phyloP scores from a whole-genome alignment of 2,888 invertebrate species.

The Phorcus lineatus region DNA sequence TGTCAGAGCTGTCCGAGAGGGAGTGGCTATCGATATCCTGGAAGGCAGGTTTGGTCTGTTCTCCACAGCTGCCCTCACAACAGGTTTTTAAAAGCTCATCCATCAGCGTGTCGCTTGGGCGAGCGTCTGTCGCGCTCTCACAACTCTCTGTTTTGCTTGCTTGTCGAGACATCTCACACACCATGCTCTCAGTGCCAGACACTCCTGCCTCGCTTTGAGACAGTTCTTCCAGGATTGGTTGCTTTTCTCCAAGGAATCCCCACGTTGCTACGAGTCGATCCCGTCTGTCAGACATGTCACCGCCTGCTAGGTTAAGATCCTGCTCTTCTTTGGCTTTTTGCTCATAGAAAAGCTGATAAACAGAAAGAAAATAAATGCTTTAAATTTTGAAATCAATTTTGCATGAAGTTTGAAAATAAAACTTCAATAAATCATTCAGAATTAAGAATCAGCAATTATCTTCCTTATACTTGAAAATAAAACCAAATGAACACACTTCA shows the following conservation, averaged over 20 bases:
- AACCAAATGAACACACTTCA: too few species aligned
- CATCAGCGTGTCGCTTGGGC: constrained; percentile 41
- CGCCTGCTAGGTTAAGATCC: constrained; percentile 21
- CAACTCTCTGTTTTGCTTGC: constrained; percentile 68
- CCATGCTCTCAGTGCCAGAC: constrained; percentile 59
- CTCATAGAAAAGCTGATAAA: constrained; percentile 49
- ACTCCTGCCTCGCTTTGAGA: constrained; percentile 45
- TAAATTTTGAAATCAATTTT: background rate
- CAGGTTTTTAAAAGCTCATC: constrained; percentile 41
- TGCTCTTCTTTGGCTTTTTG: constrained; percentile 32
- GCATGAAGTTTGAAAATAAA: background rate
- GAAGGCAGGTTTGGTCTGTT: background rate
- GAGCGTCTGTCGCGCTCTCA: constrained; percentile 52
- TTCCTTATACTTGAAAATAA: too few species aligned
- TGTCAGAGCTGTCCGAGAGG: constrained; percentile 21
- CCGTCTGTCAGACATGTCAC: background rate
- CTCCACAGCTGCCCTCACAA: background rate
- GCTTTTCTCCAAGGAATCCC: constrained; percentile 52
- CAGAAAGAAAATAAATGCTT: background rate
- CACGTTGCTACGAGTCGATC: constrained; percentile 25
- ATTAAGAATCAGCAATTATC: too few species aligned
- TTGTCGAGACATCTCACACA: constrained; percentile 67
- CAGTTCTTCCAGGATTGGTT: constrained; percentile 52
- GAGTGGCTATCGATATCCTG: constrained; percentile 6
- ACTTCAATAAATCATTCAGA: too few species aligned